Conservation (phyloP, 2,113 vertebrate species). For the Cyanoderma ruficeps region DNA sequence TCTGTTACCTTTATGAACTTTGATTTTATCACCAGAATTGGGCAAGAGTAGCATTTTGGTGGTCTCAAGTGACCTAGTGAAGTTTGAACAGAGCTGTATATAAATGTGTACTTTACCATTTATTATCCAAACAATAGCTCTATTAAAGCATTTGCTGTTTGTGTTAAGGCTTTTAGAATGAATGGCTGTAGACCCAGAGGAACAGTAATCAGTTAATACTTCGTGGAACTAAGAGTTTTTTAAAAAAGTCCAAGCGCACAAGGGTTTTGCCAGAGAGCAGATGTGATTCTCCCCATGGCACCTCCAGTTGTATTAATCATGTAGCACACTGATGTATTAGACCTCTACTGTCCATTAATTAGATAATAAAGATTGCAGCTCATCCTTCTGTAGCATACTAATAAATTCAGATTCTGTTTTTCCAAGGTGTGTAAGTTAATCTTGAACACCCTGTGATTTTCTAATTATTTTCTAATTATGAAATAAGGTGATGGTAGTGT, state of each 20-base stretch:
- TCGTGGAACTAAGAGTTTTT: not conserved
- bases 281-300: not conserved
- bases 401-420: not conserved
- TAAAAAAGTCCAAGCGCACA: not conserved
- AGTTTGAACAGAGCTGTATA: not conserved
- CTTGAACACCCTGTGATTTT: not conserved
- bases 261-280: not conserved
- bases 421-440: not conserved
- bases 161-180: not conserved
- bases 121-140: not conserved
- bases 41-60: not conserved
- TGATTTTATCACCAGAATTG: conserved; percentile 8
- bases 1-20: not conserved
- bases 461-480: not conserved
- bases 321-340: not conserved
- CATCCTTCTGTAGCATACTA: not conserved
- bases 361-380: not conserved
- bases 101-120: not conserved
- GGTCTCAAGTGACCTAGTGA: not conserved
- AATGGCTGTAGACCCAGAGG: not conserved
- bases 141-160: not conserved
- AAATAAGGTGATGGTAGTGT: not conserved
- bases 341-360: not conserved
- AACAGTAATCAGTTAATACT: not conserved
- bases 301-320: not conserved